Evolutionary conservation across 2,888 invertebrate species (phyloP).

Genomic region (Cryptocephalus moraei): DNA sequence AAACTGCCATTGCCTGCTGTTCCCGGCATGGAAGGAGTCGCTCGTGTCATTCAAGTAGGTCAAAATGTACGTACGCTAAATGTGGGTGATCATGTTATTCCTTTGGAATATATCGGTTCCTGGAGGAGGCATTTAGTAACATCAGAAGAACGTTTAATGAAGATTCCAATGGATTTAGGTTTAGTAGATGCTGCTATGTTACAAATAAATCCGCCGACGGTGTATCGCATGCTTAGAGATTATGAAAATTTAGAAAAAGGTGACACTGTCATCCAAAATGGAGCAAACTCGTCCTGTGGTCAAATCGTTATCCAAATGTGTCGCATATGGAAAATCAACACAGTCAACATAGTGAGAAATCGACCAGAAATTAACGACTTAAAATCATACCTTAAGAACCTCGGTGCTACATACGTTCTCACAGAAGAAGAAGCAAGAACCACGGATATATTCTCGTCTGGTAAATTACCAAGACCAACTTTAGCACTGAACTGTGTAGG

Average conservation of each 20-base stretch:
- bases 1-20: slow-evolving; percentile 74
- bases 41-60: slow-evolving; percentile 66
- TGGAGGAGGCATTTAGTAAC: slow-evolving; percentile 67
- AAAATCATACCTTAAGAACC: slow-evolving; percentile 48
- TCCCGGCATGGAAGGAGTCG: slow-evolving; percentile 93
- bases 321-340: slow-evolving; percentile 62
- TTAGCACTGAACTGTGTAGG: slow-evolving; percentile 92
- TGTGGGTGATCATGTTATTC: slow-evolving; percentile 77
- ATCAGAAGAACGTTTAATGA: slow-evolving; percentile 44
- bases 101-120: slow-evolving; percentile 55
- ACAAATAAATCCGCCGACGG: slow-evolving; percentile 91
- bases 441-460: slow-evolving; percentile 51
- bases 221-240: slow-evolving; percentile 91
- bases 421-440: slow-evolving; percentile 71
- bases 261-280: slow-evolving; percentile 90
- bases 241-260: slow-evolving; percentile 62
- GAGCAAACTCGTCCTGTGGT: slow-evolving; percentile 90
- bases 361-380: slow-evolving; percentile 59
- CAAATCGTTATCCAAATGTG: slow-evolving; percentile 88
- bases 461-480: slow-evolving; percentile 51
- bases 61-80: slow-evolving; percentile 41
- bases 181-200: slow-evolving; percentile 77
- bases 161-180: slow-evolving; percentile 62
- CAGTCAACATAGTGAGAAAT: slow-evolving; percentile 78
- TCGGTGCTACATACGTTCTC: slow-evolving; percentile 72